phyloP scores from a whole-genome alignment of 1,140 invertebrate species.

The Liolophura sinensis region DNA sequence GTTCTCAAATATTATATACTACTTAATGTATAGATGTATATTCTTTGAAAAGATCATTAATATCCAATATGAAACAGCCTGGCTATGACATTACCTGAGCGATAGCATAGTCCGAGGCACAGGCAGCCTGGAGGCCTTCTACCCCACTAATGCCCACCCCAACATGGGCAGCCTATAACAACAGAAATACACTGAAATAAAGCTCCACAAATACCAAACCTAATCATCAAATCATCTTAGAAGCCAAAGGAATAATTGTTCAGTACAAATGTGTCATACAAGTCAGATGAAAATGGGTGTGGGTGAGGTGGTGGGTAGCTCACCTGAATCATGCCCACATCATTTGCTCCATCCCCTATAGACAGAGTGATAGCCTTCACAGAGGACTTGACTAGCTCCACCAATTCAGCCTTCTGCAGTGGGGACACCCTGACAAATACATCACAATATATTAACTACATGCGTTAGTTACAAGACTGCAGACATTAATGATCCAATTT shows the following conservation, averaged over 20 bases:
- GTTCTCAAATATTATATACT: too few relatives aligned
- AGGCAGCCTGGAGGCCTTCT: slow-evolving; percentile 97
- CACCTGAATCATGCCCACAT: slow-evolving; percentile 98
- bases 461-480: not conserved
- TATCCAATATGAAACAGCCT: too few relatives aligned
- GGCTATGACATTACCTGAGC: slow-evolving; percentile 65
- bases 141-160: slow-evolving; percentile 98
- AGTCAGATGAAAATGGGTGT: not conserved
- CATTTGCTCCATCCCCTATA: slow-evolving; percentile 99
- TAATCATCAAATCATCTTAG: not conserved
- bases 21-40: too few relatives aligned
- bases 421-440: slow-evolving; percentile 78
- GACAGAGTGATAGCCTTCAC: slow-evolving; percentile 85
- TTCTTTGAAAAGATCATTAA: too few relatives aligned
- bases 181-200: slow-evolving; percentile 2
- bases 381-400: slow-evolving; percentile 86
- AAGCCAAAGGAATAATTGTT: not conserved
- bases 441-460: slow-evolving; percentile 3
- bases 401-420: slow-evolving; percentile 92
- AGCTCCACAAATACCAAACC: not conserved
- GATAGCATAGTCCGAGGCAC: slow-evolving; percentile 97
- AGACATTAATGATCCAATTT: not conserved
- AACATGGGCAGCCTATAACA: slow-evolving; percentile 64
- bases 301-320: not conserved
- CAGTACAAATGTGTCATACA: not conserved